Evolutionary conservation across 2,888 invertebrate genomes (phyloP), one percentile per base, ranked within the genome.

Genomic region (Cantharis nigra): DNA sequence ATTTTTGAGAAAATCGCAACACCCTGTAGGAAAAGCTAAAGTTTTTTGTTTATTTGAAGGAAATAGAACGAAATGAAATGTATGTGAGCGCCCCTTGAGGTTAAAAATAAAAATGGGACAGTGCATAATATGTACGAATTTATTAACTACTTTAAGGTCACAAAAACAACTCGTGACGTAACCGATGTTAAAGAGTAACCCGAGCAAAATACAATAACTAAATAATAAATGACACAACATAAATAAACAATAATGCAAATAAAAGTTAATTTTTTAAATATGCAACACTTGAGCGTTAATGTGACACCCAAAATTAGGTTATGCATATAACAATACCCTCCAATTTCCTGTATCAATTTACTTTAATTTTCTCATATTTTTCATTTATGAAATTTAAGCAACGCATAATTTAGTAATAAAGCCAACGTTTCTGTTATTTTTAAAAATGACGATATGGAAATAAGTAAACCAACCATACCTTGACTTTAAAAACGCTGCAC

Each of bases 121-220:
- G 63, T 74, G 23, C 69, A 70, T 28, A 72, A 70, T 69, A 69
- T 49, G 63, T 23, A 63, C 69, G 63, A 71, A 75, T 72, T 76
- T 78, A 75, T 70, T 78, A 71, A 64, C 69, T 73, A 63, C 69
- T 73, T 67, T 79, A 79, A 78, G 79, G 79, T 81, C 80, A 70
- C 74, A 78, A 74, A 78, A 78, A 74, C 74, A 76, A 75, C 73
- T 72, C 72, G 75, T 81, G 81, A 81, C 81, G 81, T 80, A 81
- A 80, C 77, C 79, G 81, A 78, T 81, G 80, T 81, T 80, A 74
- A 78, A 33, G 76, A 69, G 74, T 69, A 70, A 69, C 69, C 70
- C 71, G 16, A 20, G 28, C 30, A 65, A 70, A 71, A 62, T 20
- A 16, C 16, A 70, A 70, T 33, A 28, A 16, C 14, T 71, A 18